Conservation (phyloP, 2,888 invertebrate species). For the Scotopteryx bipunctaria region DNA sequence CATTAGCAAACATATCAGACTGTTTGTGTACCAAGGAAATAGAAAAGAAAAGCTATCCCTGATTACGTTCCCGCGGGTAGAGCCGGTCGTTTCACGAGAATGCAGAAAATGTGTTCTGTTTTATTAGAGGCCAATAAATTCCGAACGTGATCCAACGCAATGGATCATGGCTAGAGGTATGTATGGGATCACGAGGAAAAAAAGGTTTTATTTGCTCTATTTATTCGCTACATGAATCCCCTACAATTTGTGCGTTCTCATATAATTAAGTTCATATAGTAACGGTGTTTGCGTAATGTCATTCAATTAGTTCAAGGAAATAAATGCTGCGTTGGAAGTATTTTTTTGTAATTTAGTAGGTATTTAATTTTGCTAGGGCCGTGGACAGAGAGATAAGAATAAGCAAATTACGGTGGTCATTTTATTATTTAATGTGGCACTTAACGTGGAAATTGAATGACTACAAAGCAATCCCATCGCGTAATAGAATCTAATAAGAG, state of each 20-base stretch:
- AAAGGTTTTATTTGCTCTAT: constrained; percentile 29
- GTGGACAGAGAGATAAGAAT: no score
- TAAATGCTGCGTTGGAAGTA: no score
- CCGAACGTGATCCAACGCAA: constrained; percentile 65
- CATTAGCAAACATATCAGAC: neutral
- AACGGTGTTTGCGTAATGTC: neutral
- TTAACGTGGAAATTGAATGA: constrained; percentile 18
- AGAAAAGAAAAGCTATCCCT: constrained; percentile 32
- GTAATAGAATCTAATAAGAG: constrained; percentile 38
- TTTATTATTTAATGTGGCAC: no score
- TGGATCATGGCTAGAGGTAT: constrained; percentile 49
- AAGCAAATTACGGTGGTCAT: no score
- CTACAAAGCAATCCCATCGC: constrained; percentile 29
- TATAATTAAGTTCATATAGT: neutral
- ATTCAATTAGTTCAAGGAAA: neutral
- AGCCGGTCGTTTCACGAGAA: constrained; percentile 51
- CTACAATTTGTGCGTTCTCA: neutral
- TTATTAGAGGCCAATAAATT: constrained; percentile 77
- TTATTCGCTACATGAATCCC: constrained; percentile 3
- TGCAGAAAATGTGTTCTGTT: constrained; percentile 75
- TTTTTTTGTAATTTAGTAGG: no score
- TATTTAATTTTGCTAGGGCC: no score
- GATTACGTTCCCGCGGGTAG: constrained; percentile 41
- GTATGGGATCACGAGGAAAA: constrained; percentile 42
- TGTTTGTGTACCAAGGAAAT: constrained; percentile 2